phyloP scores from a whole-genome alignment of 2,113 vertebrate genomes.

The Erpornis zantholeuca region DNA sequence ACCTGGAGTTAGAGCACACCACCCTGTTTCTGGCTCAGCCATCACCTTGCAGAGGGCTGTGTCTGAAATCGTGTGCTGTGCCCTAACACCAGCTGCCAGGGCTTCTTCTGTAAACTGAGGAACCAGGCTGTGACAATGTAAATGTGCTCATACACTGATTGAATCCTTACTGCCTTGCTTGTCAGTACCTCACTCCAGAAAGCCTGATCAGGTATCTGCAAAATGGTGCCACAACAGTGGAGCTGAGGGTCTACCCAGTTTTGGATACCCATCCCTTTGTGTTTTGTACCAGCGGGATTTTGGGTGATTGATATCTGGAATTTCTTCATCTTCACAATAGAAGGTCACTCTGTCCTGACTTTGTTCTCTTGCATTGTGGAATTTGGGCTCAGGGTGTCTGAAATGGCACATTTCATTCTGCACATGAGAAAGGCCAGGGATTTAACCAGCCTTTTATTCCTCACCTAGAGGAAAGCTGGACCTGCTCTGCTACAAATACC shows the following conservation, averaged over 20 bases:
- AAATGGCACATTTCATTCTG: not conserved
- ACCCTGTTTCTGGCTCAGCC: not conserved
- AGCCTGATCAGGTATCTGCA: not conserved
- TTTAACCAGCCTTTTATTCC: not conserved
- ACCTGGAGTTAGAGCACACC: not conserved
- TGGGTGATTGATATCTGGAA: not conserved
- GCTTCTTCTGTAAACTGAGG: not conserved
- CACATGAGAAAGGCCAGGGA: not conserved
- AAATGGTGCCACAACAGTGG: not conserved
- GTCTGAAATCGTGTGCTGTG: fast-evolving
- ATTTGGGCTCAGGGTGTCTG: not conserved
- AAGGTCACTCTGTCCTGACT: not conserved
- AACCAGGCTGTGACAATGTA: not conserved
- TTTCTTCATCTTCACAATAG: not conserved
- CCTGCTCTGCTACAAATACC: not conserved
- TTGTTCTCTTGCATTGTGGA: not conserved
- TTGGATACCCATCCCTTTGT: not conserved
- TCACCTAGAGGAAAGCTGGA: not conserved
- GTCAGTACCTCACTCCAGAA: not conserved
- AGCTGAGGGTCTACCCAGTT: not conserved
- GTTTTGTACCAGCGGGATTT: not conserved
- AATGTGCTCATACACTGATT: not conserved
- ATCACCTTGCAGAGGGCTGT: not conserved
- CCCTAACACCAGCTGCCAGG: not conserved
- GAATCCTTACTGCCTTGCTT: not conserved